These are phyloP conservation scores for Dufourea novaeangliae DNA, from an alignment of 1,140 invertebrate genomes.

Conservation along the genomic window DNA sequence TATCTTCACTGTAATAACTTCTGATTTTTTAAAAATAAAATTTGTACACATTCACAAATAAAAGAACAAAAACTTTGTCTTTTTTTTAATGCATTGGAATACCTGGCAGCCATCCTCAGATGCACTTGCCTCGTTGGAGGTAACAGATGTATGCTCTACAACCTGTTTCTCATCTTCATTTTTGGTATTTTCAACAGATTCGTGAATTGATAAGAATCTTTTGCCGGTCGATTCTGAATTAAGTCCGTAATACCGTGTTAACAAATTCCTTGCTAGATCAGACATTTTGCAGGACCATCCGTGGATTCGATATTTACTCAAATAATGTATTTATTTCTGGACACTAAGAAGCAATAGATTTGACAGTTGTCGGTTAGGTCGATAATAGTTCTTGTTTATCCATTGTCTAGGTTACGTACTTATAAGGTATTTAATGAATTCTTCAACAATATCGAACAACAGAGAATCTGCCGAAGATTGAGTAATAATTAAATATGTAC, in stretches of 20 bases:
- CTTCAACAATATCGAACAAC: no score
- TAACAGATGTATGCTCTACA: constrained; percentile 25
- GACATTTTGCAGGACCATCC: constrained; percentile 21
- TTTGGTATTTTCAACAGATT: constrained; percentile 16
- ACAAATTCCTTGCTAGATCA: constrained; percentile 32
- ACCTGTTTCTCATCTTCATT: constrained; percentile 15
- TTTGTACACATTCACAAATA: not conserved
- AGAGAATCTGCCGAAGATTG: no score
- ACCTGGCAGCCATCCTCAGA: constrained; percentile 13
- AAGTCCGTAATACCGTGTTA: constrained; percentile 53
- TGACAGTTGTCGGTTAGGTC: not conserved
- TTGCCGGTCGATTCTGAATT: not conserved
- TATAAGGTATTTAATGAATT: no score
- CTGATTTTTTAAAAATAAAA: not conserved
- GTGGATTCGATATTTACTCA: not conserved
- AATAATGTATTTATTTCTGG: not conserved
- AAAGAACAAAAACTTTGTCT: no score
- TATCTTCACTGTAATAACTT: not conserved
- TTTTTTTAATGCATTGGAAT: not conserved
- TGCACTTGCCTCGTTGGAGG: constrained; percentile 5
- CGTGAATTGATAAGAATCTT: constrained; percentile 42
- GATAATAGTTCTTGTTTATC: constrained; percentile 47
- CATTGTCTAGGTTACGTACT: constrained; percentile 44
- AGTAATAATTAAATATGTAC: no score
- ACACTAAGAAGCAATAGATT: not conserved